Evolutionary conservation across 2,797 vertebrate species (phyloP), one percentile per base, ranked within the genome.

Genomic region (Spea hammondii): DNA sequence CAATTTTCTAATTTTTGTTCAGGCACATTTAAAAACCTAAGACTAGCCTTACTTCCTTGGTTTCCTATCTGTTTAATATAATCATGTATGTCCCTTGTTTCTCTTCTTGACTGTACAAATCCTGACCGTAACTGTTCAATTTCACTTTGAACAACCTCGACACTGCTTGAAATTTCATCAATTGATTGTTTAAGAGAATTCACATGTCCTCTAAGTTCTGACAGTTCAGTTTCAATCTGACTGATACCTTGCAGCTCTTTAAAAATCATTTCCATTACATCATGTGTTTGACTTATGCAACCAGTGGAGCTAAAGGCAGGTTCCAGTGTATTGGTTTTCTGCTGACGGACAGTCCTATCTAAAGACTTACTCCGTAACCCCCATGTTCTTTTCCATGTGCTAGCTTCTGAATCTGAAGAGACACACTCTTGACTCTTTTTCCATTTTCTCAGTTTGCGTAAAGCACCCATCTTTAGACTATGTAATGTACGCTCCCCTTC

Each of bases 261-360:
- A 80, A 99, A 99, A 83, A 99, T 99, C 97, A 99, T 99, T 90
- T 99, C 98, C 98, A 99, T 99, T 76, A 99, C 97, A 88, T 99
- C 96, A 6, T 98, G 97, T 6, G 98, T 99, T 86, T 99, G 97
- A 88, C 94, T 98, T 86, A 99, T 97, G 85, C 96, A 98, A 76
- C 96, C 95, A 2, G 97, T 97, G 0, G 98, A 99, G 83, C 96
- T 98, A 83, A 97, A 99, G 11, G 95, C 93, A 9, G 97, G 96
- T 85, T 99, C 97, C 14, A 98, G 86, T 6, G 93, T 90, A 14
- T 88, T 93, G 60, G 94, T 91, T 85, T 98, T 98, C 79, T 96
- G 96, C 77, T 95, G 94, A 48, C 96, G 92, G 2, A 94, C 95
- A 60, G 98, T 91, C 81, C 98, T 92, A 85, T 99, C 98, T 85